Conservation (phyloP, 1,140 invertebrate species). For the Aricia agestis region DNA sequence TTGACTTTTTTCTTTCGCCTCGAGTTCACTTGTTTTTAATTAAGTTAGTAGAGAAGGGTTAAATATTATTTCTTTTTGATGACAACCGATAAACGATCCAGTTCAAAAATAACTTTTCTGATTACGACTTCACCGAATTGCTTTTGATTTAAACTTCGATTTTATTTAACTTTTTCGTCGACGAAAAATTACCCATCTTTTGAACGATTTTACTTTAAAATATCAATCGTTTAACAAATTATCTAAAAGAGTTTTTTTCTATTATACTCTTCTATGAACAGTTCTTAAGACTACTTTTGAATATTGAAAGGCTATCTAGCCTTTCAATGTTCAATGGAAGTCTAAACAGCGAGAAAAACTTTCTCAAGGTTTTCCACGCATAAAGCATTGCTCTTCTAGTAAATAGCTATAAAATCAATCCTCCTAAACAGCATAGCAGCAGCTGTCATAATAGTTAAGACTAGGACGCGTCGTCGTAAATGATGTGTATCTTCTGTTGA, state of each 20-base stretch:
- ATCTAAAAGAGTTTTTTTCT: not conserved
- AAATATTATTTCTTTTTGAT: slow-evolving; percentile 64
- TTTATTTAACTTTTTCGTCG: slow-evolving; percentile 40
- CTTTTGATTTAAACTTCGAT: slow-evolving; percentile 47
- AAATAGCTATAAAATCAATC: too few relatives aligned
- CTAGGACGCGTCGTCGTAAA: too few relatives aligned
- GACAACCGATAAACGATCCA: slow-evolving; percentile 64
- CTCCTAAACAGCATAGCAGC: too few relatives aligned
- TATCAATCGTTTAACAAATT: not conserved
- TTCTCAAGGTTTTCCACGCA: too few relatives aligned
- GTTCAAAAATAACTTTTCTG: slow-evolving; percentile 50
- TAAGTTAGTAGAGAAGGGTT: slow-evolving; percentile 55
- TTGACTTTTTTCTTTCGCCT: slow-evolving; percentile 34
- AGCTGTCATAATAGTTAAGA: too few relatives aligned
- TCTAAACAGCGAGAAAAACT: too few relatives aligned
- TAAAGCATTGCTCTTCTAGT: too few relatives aligned
- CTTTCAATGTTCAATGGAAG: too few relatives aligned
- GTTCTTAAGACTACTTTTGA: too few relatives aligned
- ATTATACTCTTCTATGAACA: too few relatives aligned
- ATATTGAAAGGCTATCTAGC: too few relatives aligned
- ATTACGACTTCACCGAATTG: slow-evolving; percentile 46
- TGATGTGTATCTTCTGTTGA: not conserved
- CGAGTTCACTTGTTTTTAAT: slow-evolving; percentile 57
- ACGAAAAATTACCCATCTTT: slow-evolving; percentile 12
- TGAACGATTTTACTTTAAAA: not conserved